Base-by-base conservation (phyloP, 1,140 invertebrate species). In the Stratiolaelaps scimitus region DNA sequence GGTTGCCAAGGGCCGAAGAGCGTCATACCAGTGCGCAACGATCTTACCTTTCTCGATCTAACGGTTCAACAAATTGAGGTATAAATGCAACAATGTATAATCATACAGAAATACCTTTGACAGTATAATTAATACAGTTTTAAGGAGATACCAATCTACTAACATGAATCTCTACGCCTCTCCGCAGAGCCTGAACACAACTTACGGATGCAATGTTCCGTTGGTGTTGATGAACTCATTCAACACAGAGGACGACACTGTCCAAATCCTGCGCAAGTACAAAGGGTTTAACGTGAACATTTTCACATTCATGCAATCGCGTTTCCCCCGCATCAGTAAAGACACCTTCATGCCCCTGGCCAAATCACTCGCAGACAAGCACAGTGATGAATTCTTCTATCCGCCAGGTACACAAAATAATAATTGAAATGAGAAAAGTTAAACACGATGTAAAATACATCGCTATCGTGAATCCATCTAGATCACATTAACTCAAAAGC, bases 11-110 rank as follows among this genome's bases (percentile, higher is more conserved):
- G 96, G n/a, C 95, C 96, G 5, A 99, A 99, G 80, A 95, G 91
- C 66, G 86, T 96, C 2, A 99, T 99, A 68, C 84, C 88, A 69
- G 95, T 98, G 17, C 80, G 95, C 65, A 95, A 92, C 74, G 92
- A 97, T 68, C 80, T 98, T 7, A 98, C 95, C 0, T 99, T 99
- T 76, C 80, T 99, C 60, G 96, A 99, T 81, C 78, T 99, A 40
- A 98, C 92, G 20, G 93, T 99, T 34, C 93, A 98, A 75, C 95
- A 99, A 80, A 97, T 99, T 73, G 94, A 98, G 82, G 89, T 92
- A 76, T 15, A 69, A 65, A 17, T 6, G 17, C 53, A 29, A 26
- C 34, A 5, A 60, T 28, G 47, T 48, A 28, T 20, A 48, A 6
- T 45, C 44, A n/a, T 40, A 40, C 4, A 40, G 34, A 4, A 40